These are phyloP conservation scores for Leptoteleia sp. DNA, from an alignment of 1,140 invertebrate genomes.

Conservation along the genomic window DNA sequence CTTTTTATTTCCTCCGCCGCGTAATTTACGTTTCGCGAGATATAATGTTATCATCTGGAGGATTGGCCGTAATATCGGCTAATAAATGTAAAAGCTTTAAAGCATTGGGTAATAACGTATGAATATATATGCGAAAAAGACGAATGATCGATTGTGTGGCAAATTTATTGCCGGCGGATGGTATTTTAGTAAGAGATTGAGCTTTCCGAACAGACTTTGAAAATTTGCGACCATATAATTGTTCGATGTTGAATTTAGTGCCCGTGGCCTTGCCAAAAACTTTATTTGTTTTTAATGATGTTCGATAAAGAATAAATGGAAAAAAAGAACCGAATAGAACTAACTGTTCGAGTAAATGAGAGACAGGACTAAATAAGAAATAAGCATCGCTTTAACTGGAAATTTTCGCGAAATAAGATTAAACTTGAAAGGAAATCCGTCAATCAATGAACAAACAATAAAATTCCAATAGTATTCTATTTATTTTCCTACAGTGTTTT, in stretches of 20 bases:
- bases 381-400: neutral
- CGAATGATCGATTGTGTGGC: slow-evolving; percentile 20
- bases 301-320: neutral
- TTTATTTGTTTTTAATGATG: slow-evolving; percentile 1
- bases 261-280: neutral
- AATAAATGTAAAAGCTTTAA: slow-evolving; percentile 49
- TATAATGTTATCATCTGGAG: slow-evolving; percentile 47
- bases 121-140: slow-evolving; percentile 37
- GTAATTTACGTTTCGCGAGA: slow-evolving; percentile 31
- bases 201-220: slow-evolving; percentile 21
- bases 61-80: slow-evolving; percentile 44
- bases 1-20: slow-evolving; percentile 26
- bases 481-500: slow-evolving; percentile 4
- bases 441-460: slow-evolving; percentile 17
- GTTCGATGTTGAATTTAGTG: slow-evolving; percentile 2
- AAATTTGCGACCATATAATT: slow-evolving; percentile 19
- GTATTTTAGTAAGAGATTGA: slow-evolving; percentile 24
- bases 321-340: neutral
- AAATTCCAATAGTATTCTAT: slow-evolving; percentile 10
- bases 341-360: neutral
- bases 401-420: slow-evolving; percentile 5
- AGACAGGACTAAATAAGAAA: too few relatives aligned
- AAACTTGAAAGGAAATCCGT: slow-evolving; percentile 19
- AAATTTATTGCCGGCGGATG: slow-evolving; percentile 27
- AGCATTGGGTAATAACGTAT: slow-evolving; percentile 45